These are phyloP conservation scores for Ptychadena robeensis DNA, from an alignment of 2,797 vertebrate genomes.

Conservation along the genomic window DNA sequence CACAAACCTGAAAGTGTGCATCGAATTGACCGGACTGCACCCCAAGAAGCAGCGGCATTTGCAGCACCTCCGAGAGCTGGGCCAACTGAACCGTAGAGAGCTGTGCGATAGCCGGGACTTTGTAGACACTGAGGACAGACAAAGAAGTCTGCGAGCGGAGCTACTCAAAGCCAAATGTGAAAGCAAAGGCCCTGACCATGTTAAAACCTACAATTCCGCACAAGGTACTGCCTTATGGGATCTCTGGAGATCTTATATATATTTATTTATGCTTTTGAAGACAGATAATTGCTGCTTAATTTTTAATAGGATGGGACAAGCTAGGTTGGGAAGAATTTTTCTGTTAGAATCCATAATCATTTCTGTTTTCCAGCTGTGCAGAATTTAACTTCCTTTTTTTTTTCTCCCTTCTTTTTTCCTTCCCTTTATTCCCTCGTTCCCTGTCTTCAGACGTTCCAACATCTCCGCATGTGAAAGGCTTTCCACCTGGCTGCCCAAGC, in stretches of 20 bases:
- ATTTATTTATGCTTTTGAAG: constrained; percentile 57
- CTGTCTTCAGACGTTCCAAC: constrained; percentile 78
- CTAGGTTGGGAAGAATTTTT: constrained; percentile 28
- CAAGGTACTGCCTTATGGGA: constrained; percentile 80
- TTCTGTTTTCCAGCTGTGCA: constrained; percentile 54
- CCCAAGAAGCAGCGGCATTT: constrained; percentile 90
- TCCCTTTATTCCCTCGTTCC: constrained; percentile 34
- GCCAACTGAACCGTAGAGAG: constrained; percentile 82
- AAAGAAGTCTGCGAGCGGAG: constrained; percentile 84
- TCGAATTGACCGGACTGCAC: constrained; percentile 95
- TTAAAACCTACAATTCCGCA: constrained; percentile 78
- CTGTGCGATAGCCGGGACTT: constrained; percentile 80
- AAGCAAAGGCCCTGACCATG: constrained; percentile 85
- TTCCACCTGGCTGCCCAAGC: constrained; percentile 80
- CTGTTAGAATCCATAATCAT: constrained; percentile 39
- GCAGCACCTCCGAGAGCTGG: constrained; percentile 86
- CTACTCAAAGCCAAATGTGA: constrained; percentile 84
- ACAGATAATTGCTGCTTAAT: constrained; percentile 58
- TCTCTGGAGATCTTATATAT: constrained; percentile 25
- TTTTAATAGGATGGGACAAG: constrained; percentile 56
- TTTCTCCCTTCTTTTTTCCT: not conserved
- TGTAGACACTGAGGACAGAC: constrained; percentile 73
- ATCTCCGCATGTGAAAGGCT: constrained; percentile 77
- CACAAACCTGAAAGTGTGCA: constrained; percentile 97
- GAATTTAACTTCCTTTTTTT: constrained; percentile 43